These are phyloP conservation scores for Encarsia formosa DNA, from an alignment of 2,888 invertebrate genomes.

Conservation along the genomic window DNA sequence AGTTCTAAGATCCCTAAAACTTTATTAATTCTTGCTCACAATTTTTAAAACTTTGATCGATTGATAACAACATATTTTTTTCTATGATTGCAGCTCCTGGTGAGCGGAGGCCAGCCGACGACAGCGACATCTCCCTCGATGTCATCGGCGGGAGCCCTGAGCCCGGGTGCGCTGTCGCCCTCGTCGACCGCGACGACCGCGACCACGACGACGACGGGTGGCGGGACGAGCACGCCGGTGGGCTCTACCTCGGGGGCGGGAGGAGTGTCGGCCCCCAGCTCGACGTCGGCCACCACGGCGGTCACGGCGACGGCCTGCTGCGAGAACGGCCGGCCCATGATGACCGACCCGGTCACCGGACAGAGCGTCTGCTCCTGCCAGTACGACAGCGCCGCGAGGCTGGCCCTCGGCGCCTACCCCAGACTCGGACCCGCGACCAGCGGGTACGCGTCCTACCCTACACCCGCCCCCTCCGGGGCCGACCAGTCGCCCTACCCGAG, in stretches of 20 bases:
- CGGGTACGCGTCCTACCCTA: conserved; percentile 71
- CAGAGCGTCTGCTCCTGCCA: conserved; percentile 93
- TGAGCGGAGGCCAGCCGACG: conserved; percentile 68
- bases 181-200: conserved; percentile 50
- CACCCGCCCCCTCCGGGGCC: conserved; percentile 83
- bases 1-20: too few species aligned
- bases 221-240: conserved; percentile 46
- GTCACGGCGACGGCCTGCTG: conserved; percentile 64
- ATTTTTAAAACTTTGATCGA: too few species aligned
- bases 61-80: too few species aligned
- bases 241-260: conserved; percentile 45
- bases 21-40: too few species aligned
- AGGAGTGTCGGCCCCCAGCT: conserved; percentile 9
- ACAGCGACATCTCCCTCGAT: conserved; percentile 67
- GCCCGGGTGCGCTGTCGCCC: conserved; percentile 67
- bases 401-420: conserved; percentile 79
- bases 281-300: conserved; percentile 26
- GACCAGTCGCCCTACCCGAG: conserved; percentile 91
- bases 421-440: conserved; percentile 68
- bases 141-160: conserved; percentile 72
- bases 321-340: conserved; percentile 86
- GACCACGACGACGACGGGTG: conserved; percentile 50
- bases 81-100: conserved; percentile 69
- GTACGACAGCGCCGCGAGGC: conserved; percentile 78
- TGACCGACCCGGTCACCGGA: conserved; percentile 89